Evolutionary conservation across 2,113 vertebrate species (phyloP), one percentile per base, ranked within the genome.

Genomic region (Crotalus tigris): DNA sequence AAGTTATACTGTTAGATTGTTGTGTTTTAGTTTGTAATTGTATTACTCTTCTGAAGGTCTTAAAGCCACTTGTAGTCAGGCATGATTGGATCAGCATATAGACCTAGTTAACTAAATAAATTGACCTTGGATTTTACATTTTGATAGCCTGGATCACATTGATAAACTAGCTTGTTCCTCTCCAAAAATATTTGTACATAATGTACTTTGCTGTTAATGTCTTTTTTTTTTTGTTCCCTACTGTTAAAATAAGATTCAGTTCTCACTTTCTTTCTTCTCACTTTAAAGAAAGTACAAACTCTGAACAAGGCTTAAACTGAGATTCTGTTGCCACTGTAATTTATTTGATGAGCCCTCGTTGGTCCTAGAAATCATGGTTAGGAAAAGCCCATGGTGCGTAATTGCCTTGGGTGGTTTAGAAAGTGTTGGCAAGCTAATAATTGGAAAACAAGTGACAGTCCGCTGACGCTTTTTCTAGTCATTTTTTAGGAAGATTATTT

Each of bases 281-380:
- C 7, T 44, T 90, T 33, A 55, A 49, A 91, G 92, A 90, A 75
- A 1, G 0, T 58, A 11, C 90, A 57, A 87, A 88, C 21, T 90
- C 12, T 29, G 1, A 91, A 29, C 5, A 90, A 53, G 61, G 75
- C 26, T 29, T 49, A 85, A 91, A n/a, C 54, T 49, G 54, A 46
- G 39, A 46, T n/a, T 46, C 15, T 23, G 46, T 85, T 46, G 21
- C 3, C 3, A 2, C 24, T 7, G 58, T 91, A 75, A 49, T 33
- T 21, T 15, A 87, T 87, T 93, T 88, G 57, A 93, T 64, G 24
- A 61, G 24, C 26, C 51, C n/a, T 91, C 11, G 9, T 19, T 11
- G 1, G 13, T 0, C 61, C 0, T 0, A 51, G 2, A 61, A 8
- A 0, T 1, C 44, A 1, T 53, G 15, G 8, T 90, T 93, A 94